These are phyloP conservation scores for Danaus chrysippus DNA, from an alignment of 2,888 invertebrate species.

Conservation along the genomic window DNA sequence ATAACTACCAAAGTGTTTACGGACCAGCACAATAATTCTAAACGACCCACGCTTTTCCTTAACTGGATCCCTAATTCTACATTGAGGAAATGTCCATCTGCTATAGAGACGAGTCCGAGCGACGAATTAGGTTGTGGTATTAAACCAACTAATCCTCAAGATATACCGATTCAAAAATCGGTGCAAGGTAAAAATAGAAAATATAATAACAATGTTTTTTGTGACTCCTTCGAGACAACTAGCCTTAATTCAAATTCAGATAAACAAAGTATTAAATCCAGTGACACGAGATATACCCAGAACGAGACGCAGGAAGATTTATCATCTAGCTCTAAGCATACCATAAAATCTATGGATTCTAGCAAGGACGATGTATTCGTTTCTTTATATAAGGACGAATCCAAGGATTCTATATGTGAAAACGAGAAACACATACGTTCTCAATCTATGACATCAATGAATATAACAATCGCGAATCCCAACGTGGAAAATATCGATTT, in stretches of 20 bases:
- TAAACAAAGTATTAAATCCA: constrained; percentile 72
- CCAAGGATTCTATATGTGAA: constrained; percentile 60
- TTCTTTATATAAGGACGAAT: constrained; percentile 64
- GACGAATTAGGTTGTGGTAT: constrained; percentile 61
- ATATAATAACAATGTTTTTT: constrained; percentile 67
- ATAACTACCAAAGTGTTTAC: constrained; percentile 90
- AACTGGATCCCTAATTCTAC: constrained; percentile 98
- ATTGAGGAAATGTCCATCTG: constrained; percentile 89
- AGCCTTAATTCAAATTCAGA: constrained; percentile 75
- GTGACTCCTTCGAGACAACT: constrained; percentile 75
- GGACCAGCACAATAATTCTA: constrained; percentile 86
- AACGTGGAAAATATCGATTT: constrained; percentile 85
- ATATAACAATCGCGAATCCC: constrained; percentile 85
- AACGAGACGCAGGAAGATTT: constrained; percentile 68
- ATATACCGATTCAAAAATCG: constrained; percentile 43
- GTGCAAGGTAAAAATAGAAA: constrained; percentile 46
- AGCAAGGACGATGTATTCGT: constrained; percentile 59
- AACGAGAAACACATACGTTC: constrained; percentile 73
- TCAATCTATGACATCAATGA: constrained; percentile 81
- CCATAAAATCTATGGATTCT: constrained; percentile 61
- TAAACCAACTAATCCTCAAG: constrained; percentile 50
- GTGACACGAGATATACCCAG: constrained; percentile 61
- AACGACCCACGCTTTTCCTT: constrained; percentile 89
- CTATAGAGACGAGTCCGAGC: constrained; percentile 80
- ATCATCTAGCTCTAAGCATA: constrained; percentile 64